phyloP scores from a whole-genome alignment of 2,113 vertebrate species.

The Poecile atricapillus region DNA sequence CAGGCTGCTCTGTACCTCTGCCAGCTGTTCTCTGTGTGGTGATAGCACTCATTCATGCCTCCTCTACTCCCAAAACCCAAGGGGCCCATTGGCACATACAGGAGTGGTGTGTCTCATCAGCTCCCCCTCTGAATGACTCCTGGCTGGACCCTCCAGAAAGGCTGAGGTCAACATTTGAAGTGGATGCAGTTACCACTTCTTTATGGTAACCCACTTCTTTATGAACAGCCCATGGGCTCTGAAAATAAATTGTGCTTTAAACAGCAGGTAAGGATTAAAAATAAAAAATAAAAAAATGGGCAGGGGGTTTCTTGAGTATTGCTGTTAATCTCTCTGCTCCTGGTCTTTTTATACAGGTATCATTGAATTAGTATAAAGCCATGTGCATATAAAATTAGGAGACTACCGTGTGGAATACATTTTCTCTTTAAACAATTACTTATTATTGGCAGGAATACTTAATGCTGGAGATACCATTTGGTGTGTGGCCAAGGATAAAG shows the following conservation, averaged over 20 bases:
- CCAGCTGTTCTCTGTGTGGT: not conserved
- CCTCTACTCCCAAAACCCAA: not conserved
- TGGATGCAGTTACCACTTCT: not conserved
- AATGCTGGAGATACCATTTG: not conserved
- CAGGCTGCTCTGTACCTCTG: not conserved
- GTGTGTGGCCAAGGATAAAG: not conserved
- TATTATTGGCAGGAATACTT: not conserved
- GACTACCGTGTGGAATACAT: not conserved
- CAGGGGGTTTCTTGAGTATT: not conserved
- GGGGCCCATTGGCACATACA: not conserved
- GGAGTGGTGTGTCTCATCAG: not conserved
- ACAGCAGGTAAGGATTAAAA: not conserved
- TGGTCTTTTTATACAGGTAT: not conserved
- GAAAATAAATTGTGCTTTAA: not conserved
- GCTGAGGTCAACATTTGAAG: not conserved
- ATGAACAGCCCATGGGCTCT: not conserved
- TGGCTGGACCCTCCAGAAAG: not conserved
- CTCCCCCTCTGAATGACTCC: not conserved
- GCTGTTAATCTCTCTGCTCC: not conserved
- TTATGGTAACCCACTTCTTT: not conserved
- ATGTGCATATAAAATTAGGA: not conserved
- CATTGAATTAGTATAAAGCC: not conserved
- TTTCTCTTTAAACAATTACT: not conserved
- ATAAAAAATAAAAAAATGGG: not conserved
- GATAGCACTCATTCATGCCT: not conserved